Evolutionary conservation across 2,888 invertebrate species (phyloP).

Genomic region (Alentia gelatinosa): DNA sequence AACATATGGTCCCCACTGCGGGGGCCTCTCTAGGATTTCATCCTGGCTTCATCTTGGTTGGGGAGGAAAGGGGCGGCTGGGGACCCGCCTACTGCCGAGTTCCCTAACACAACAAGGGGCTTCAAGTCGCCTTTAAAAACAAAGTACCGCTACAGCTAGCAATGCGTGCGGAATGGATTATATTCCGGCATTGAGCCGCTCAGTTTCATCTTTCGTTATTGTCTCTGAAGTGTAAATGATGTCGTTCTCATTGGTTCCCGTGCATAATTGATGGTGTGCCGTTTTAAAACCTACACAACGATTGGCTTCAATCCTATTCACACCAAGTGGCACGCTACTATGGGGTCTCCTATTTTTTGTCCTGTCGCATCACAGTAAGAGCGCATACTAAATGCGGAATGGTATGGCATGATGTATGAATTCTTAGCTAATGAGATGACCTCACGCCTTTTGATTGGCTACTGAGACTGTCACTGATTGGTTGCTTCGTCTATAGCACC

Average conservation of each 20-base stretch:
- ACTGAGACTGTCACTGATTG: too few species aligned
- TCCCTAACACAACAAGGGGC: not conserved
- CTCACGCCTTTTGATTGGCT: too few species aligned
- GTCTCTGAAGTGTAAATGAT: conserved; percentile 3
- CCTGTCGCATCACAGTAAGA: too few species aligned
- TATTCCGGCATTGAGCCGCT: not conserved
- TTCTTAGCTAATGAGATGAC: too few species aligned
- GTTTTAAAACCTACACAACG: not conserved
- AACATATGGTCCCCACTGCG: not conserved
- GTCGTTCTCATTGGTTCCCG: not conserved
- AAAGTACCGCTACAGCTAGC: too few species aligned
- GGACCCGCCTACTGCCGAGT: not conserved
- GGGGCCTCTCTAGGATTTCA: not conserved
- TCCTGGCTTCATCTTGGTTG: not conserved
- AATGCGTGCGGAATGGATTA: not conserved
- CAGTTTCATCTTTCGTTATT: not conserved
- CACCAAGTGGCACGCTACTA: too few species aligned
- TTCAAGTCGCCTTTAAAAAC: too few species aligned
- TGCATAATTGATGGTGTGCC: not conserved
- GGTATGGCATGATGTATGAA: too few species aligned
- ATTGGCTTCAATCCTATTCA: too few species aligned
- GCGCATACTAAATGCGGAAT: too few species aligned
- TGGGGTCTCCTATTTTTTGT: too few species aligned
- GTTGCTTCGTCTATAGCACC: too few species aligned
- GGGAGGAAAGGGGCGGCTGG: not conserved